phyloP scores from a whole-genome alignment of 2,797 vertebrate genomes.

The Aviceda leuphotes region DNA sequence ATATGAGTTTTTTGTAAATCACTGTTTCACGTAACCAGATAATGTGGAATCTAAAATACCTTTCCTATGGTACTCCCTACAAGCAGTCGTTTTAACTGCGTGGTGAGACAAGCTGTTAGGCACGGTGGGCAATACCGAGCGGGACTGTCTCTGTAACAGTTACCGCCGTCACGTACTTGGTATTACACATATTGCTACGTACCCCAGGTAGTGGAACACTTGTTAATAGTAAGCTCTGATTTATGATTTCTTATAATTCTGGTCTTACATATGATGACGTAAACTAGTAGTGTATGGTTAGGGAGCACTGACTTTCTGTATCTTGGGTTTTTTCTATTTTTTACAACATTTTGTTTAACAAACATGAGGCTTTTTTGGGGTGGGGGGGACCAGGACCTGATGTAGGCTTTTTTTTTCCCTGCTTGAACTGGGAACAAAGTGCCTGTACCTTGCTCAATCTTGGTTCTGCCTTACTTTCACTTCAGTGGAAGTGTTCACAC shows the following conservation, averaged over 20 bases:
- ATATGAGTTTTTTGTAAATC: conserved; percentile 79
- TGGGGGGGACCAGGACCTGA: conserved; percentile 46
- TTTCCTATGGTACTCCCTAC: conserved; percentile 43
- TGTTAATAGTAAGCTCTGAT: conserved; percentile 25
- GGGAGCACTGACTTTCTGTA: conserved; percentile 57
- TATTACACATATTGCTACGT: background rate
- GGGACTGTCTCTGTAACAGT: background rate
- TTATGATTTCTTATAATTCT: conserved; percentile 46
- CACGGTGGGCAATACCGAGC: conserved; percentile 11
- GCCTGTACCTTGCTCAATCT: conserved; percentile 78
- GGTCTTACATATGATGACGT: conserved; percentile 46
- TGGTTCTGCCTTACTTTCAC: conserved; percentile 73
- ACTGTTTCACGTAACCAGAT: conserved; percentile 73
- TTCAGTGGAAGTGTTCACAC: conserved; percentile 53
- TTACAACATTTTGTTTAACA: conserved; percentile 64
- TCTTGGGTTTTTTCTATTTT: conserved; percentile 61
- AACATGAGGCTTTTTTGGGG: background rate
- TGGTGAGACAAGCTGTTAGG: background rate
- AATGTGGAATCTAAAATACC: conserved; percentile 68
- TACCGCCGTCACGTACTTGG: background rate
- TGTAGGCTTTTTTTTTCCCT: conserved; percentile 68
- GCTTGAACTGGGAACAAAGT: conserved; percentile 79
- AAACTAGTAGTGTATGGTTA: conserved; percentile 43
- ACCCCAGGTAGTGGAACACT: background rate
- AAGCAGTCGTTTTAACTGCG: conserved; percentile 17